phyloP scores from a whole-genome alignment of 2,113 vertebrate genomes.

The Eubucco bourcierii region DNA sequence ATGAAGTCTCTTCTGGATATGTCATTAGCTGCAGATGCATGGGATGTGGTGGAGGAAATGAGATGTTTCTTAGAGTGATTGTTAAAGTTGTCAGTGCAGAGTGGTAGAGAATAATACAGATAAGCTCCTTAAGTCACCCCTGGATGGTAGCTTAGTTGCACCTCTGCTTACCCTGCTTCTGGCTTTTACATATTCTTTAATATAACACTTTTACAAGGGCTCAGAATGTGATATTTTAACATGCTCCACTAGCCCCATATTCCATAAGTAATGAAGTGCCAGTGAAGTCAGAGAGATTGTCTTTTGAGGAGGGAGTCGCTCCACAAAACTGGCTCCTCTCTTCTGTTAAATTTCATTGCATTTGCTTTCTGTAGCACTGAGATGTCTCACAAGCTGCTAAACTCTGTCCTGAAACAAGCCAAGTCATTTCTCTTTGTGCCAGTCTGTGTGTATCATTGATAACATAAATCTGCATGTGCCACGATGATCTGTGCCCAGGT shows the following conservation, averaged over 20 bases:
- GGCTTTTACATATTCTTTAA: conserved; percentile 12
- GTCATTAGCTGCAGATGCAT: neutral
- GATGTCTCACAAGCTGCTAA: neutral
- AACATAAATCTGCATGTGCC: neutral
- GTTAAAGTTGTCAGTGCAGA: neutral
- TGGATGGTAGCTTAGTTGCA: conserved; percentile 39
- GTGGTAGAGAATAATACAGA: conserved; percentile 23
- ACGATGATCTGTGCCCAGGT: neutral
- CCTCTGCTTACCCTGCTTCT: conserved; percentile 10
- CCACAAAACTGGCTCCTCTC: neutral
- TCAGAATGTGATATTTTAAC: neutral
- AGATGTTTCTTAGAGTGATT: conserved; percentile 18
- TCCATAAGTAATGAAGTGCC: neutral
- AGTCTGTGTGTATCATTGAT: neutral
- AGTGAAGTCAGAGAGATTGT: neutral
- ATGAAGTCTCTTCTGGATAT: neutral
- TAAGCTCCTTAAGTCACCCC: conserved; percentile 42
- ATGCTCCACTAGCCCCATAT: neutral
- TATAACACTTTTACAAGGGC: neutral
- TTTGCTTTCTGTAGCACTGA: neutral
- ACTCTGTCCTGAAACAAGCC: neutral
- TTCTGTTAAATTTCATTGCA: neutral
- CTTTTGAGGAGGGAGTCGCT: neutral
- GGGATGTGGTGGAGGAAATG: neutral
- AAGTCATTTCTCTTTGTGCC: neutral